Evolutionary conservation across 2,888 invertebrate genomes (phyloP).

Genomic region (Acleris cristana): DNA sequence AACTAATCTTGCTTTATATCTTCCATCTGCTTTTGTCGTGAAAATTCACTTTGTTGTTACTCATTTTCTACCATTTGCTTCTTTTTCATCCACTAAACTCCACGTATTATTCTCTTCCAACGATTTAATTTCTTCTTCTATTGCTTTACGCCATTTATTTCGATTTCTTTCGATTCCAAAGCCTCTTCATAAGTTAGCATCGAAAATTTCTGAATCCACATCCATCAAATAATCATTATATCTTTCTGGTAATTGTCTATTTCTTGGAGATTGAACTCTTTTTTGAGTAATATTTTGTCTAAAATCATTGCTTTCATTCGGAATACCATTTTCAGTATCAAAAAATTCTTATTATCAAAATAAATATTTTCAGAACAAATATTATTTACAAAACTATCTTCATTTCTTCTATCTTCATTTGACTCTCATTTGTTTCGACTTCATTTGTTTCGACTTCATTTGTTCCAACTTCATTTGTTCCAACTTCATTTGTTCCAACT

Average conservation of each 20-base stretch:
- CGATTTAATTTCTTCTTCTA: conserved; percentile 10
- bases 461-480: too few species aligned
- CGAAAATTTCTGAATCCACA: neutral
- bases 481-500: too few species aligned
- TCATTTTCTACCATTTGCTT: conserved; percentile 10
- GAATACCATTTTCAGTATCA: neutral
- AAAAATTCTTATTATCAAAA: neutral
- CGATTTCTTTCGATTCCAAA: conserved; percentile 1
- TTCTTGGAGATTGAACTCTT: neutral
- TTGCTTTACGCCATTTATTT: conserved; percentile 16
- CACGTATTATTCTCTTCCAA: neutral
- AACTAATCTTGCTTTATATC: conserved; percentile 19
- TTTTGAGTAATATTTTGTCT: neutral
- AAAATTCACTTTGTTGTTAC: conserved; percentile 3
- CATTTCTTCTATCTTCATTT: neutral
- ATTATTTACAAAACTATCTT: neutral
- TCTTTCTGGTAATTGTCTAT: neutral
- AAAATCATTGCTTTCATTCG: neutral
- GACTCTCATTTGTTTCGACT: neutral
- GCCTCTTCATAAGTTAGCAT: conserved; percentile 13
- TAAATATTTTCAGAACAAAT: neutral
- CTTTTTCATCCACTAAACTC: conserved; percentile 3
- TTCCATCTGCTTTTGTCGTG: neutral
- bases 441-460: too few species aligned
- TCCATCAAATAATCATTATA: neutral